phyloP scores from a whole-genome alignment of 2,888 invertebrate genomes.

The Pherbina coryleti region DNA sequence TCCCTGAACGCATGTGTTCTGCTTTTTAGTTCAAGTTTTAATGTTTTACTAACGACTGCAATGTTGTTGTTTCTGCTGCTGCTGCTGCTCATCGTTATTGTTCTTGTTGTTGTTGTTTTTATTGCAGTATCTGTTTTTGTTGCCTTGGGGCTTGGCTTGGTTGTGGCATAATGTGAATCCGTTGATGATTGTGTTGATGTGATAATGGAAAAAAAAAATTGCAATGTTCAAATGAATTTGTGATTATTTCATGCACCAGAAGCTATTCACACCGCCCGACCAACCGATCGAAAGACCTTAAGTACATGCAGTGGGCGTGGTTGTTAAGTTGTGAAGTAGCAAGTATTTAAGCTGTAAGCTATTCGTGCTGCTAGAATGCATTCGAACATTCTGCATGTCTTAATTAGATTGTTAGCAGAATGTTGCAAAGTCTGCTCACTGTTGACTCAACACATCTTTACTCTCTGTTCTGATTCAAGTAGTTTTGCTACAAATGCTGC shows the following conservation, averaged over 20 bases:
- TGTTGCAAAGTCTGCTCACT: too few relatives aligned
- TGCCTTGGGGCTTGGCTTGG: neutral
- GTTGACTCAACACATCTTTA: too few relatives aligned
- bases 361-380: too few relatives aligned
- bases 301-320: too few relatives aligned
- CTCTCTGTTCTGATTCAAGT: too few relatives aligned
- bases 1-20: constrained; percentile 11
- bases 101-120: neutral
- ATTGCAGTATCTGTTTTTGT: neutral
- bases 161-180: neutral
- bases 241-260: neutral
- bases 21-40: constrained; percentile 24
- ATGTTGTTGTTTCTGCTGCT: neutral
- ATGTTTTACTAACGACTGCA: constrained; percentile 14
- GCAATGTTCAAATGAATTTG: constrained; percentile 21
- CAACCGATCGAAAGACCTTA: neutral
- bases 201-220: constrained; percentile 25
- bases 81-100: neutral
- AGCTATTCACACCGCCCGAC: neutral
- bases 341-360: too few relatives aligned
- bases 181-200: constrained; percentile 13
- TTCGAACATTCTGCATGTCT: too few relatives aligned
- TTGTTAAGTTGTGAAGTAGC: too few relatives aligned
- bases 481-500: too few relatives aligned
- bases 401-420: too few relatives aligned